phyloP scores from a whole-genome alignment of 1,140 invertebrate genomes.

The Pantala flavescens region DNA sequence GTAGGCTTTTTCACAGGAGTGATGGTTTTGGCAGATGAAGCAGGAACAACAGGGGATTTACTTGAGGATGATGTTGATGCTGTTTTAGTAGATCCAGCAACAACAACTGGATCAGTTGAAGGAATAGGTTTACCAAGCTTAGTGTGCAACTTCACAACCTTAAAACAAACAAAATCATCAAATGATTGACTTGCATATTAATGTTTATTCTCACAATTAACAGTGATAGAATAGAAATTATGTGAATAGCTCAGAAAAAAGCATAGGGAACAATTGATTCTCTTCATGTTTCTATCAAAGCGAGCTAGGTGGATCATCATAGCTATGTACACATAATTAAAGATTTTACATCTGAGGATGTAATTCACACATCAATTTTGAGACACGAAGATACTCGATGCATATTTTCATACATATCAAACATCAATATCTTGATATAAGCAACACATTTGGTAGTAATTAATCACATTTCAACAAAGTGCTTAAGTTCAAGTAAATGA shows the following conservation, averaged over 20 bases:
- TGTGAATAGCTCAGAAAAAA: not conserved
- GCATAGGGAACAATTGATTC: not conserved
- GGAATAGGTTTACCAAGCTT: slow-evolving; percentile 96
- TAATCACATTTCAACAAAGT: too few species aligned
- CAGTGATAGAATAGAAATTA: not conserved
- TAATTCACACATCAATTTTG: too few species aligned
- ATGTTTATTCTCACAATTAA: too few species aligned
- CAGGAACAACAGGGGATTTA: slow-evolving; percentile 24
- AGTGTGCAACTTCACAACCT: slow-evolving; percentile 87
- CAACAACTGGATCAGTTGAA: slow-evolving; percentile 81
- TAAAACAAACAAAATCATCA: slow-evolving; percentile 17
- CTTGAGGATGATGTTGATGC: slow-evolving; percentile 27
- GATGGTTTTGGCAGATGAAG: slow-evolving; percentile 21
- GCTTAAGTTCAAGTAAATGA: too few species aligned
- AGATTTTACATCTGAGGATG: too few species aligned
- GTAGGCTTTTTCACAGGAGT: slow-evolving; percentile 41
- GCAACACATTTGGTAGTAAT: too few species aligned
- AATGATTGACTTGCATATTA: slow-evolving; percentile 14
- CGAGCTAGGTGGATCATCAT: slow-evolving; percentile 7
- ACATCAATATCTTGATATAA: too few species aligned
- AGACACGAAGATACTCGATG: too few species aligned
- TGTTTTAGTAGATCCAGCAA: slow-evolving; percentile 34
- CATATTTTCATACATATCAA: too few species aligned
- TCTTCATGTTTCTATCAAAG: not conserved
- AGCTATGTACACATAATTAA: not conserved